Conservation (phyloP, 2,888 invertebrate species). For the Synergus japonicus region DNA sequence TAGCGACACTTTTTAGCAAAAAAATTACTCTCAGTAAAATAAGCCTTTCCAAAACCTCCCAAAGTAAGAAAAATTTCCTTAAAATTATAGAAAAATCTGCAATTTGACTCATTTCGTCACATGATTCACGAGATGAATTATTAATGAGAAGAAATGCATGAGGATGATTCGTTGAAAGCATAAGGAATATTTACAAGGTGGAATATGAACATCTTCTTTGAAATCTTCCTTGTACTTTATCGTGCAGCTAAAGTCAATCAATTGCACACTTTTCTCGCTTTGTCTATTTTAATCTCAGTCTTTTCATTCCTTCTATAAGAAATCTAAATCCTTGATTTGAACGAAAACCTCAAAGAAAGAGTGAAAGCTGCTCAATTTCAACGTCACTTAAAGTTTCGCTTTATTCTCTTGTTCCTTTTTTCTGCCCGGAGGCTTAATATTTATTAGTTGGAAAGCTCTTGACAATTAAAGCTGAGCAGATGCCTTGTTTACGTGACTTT, state of each 20-base stretch:
- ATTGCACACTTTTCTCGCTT: not conserved
- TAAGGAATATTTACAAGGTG: not conserved
- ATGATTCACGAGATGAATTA: not conserved
- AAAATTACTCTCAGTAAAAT: slow-evolving; percentile 7
- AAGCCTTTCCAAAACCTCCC: not conserved
- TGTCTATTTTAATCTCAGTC: not conserved
- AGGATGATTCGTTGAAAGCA: not conserved
- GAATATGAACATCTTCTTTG: not conserved
- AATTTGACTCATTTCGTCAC: not conserved
- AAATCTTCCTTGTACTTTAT: not conserved
- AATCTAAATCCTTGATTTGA: not conserved
- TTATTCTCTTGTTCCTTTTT: not conserved
- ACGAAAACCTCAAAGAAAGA: not conserved
- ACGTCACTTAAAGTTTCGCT: not conserved
- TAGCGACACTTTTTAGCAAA: slow-evolving; percentile 5
- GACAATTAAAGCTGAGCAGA: slow-evolving; percentile 38
- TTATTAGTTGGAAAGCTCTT: slow-evolving; percentile 32
- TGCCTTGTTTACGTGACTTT: slow-evolving; percentile 34
- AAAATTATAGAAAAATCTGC: not conserved
- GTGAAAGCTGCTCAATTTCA: not conserved
- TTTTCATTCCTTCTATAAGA: not conserved
- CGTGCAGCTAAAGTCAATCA: not conserved
- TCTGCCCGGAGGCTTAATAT: not conserved
- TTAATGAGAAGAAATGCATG: not conserved
- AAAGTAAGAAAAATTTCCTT: too few relatives aligned